Percentiles rank a stretch among this genome's conserved stretches.
Conservation (phyloP, 2,797 vertebrate genomes). For the Vireo griseus region DNA sequence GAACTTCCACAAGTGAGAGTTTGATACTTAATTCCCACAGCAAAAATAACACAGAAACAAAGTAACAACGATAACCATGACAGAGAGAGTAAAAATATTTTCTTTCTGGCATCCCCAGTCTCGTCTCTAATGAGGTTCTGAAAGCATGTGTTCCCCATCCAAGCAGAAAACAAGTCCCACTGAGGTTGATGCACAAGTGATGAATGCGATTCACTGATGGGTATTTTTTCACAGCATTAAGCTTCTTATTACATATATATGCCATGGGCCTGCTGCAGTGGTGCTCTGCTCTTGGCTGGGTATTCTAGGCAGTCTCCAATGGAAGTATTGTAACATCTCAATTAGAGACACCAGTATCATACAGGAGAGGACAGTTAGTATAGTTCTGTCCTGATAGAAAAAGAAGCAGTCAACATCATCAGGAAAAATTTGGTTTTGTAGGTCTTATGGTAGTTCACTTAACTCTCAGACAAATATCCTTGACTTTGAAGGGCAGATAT, state of each 20-base stretch:
- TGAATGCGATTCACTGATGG: neutral
- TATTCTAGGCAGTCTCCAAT: neutral
- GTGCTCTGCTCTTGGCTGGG: neutral
- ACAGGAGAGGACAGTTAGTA: neutral
- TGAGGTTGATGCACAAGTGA: neutral
- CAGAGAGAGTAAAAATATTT: neutral
- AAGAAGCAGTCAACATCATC: neutral
- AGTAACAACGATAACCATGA: neutral
- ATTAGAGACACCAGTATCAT: neutral
- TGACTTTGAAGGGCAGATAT: neutral
- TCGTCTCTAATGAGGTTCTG: neutral
- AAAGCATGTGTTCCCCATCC: neutral
- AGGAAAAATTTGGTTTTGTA: neutral
- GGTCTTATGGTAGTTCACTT: neutral
- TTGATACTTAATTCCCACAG: neutral
- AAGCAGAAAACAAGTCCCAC: neutral
- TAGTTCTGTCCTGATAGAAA: neutral
- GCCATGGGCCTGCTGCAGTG: neutral
- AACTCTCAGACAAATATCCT: neutral
- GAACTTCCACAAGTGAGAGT: neutral
- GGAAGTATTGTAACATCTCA: neutral
- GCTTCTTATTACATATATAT: neutral
- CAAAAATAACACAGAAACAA: neutral
- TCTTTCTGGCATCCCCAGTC: neutral
- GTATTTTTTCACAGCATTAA: neutral